Evolutionary conservation across 2,797 vertebrate genomes (phyloP).

Genomic region (Lacerta agilis): DNA sequence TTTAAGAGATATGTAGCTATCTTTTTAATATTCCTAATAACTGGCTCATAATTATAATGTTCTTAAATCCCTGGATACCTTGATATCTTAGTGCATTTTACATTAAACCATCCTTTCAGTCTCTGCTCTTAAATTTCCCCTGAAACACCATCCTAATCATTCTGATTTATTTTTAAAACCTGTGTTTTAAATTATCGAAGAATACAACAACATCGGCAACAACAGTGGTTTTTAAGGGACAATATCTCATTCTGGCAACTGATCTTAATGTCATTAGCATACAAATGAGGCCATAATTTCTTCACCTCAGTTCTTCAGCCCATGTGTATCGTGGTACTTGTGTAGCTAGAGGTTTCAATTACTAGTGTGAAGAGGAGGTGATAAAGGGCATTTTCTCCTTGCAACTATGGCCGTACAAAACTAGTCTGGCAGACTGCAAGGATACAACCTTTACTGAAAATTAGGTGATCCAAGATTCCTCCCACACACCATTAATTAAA

Average conservation of each 20-base stretch:
- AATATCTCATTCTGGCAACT: neutral
- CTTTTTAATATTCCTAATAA: conserved; percentile 1
- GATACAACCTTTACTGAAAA: neutral
- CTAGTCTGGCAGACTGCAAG: neutral
- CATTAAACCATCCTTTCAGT: neutral
- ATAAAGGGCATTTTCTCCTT: neutral
- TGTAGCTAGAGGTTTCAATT: neutral
- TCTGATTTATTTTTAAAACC: neutral
- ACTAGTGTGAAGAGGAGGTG: neutral
- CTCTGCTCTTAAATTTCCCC: neutral
- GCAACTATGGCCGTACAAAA: neutral
- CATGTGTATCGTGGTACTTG: neutral
- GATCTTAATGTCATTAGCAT: neutral
- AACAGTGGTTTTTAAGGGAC: neutral
- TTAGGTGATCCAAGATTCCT: neutral
- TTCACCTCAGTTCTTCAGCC: neutral
- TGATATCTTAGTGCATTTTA: neutral
- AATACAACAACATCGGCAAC: neutral
- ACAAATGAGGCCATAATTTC: neutral
- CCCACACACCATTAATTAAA: neutral
- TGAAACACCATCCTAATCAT: neutral
- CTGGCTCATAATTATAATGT: neutral
- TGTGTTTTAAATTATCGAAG: neutral
- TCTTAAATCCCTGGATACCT: neutral
- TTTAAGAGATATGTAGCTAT: neutral